phyloP scores from a whole-genome alignment of 2,113 vertebrate species.

The Hyperopisus bebe region DNA sequence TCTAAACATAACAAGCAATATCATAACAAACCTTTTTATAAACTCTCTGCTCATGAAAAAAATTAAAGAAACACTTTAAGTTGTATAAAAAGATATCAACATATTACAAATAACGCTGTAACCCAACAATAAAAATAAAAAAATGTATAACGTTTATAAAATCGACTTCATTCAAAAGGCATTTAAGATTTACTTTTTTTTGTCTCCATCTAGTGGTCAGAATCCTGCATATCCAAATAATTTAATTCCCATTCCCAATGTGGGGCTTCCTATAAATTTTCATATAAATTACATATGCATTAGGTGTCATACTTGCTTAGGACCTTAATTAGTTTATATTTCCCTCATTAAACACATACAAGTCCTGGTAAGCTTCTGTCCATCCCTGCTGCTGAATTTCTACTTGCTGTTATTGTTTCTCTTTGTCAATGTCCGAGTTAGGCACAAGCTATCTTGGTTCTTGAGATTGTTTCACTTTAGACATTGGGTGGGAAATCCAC shows the following conservation, averaged over 20 bases:
- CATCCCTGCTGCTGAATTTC: background rate
- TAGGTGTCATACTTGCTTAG: background rate
- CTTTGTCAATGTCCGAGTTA: background rate
- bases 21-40: background rate
- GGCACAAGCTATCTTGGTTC: background rate
- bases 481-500: background rate
- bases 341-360: background rate
- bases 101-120: background rate
- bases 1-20: background rate
- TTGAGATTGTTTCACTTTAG: background rate
- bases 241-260: background rate
- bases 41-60: background rate
- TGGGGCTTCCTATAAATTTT: background rate
- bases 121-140: background rate
- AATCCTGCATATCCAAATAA: background rate
- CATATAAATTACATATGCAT: background rate
- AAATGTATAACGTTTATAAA: background rate
- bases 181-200: background rate
- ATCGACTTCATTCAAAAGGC: background rate
- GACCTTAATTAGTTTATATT: background rate
- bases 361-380: background rate
- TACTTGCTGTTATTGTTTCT: background rate
- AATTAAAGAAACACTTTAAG: background rate
- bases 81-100: background rate
- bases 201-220: background rate